Conservation (phyloP, 2,797 vertebrate genomes). For the Rhynchonycteris naso region DNA sequence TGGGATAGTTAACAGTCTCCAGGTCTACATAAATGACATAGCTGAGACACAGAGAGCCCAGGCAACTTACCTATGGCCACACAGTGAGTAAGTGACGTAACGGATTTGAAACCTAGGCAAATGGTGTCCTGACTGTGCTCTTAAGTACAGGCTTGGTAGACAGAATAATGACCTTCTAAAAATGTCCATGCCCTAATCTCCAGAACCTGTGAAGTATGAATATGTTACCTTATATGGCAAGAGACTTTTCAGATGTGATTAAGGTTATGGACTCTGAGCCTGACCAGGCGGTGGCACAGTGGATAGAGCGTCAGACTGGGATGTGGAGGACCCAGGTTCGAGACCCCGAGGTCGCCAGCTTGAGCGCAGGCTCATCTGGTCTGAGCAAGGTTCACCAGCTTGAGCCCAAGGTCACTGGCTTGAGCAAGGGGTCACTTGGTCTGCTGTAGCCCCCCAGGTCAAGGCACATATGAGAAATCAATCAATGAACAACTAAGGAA, state of each 20-base stretch:
- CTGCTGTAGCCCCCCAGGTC: no score
- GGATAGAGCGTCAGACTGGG: no score
- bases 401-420: no score
- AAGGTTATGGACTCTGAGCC: not conserved
- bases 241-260: not conserved
- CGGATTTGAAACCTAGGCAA: not conserved
- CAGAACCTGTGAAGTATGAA: not conserved
- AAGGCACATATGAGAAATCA: no score
- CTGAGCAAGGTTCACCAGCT: no score
- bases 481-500: no score
- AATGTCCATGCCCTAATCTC: not conserved
- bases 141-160: not conserved
- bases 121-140: not conserved
- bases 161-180: not conserved
- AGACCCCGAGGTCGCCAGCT: no score
- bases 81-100: not conserved
- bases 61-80: not conserved
- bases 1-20: not conserved
- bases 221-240: not conserved
- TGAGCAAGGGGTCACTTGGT: no score
- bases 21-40: not conserved
- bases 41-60: not conserved
- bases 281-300: no score
- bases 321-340: no score
- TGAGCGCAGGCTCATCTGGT: no score